These are phyloP conservation scores for Sebastes fasciatus DNA, from an alignment of 2,113 vertebrate species.

Conservation along the genomic window DNA sequence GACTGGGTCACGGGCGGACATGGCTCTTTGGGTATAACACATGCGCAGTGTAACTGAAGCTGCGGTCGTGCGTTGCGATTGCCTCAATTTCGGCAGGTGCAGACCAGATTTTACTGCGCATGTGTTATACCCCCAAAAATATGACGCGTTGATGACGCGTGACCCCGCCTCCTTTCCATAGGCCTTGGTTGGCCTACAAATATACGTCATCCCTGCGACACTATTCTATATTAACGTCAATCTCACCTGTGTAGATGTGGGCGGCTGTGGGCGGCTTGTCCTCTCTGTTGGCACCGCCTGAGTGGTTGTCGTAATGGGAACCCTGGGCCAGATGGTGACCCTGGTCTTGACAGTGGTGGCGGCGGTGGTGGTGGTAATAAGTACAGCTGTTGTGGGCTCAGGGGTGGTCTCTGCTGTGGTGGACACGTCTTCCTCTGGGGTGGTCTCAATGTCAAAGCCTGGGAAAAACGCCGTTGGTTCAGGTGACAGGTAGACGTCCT, in stretches of 20 bases:
- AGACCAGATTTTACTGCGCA: too few relatives aligned
- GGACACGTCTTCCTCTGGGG: slow-evolving; percentile 63
- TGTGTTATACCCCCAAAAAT: too few relatives aligned
- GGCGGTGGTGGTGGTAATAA: slow-evolving; percentile 21
- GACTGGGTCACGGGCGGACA: too few relatives aligned
- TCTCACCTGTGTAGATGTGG: slow-evolving; percentile 78
- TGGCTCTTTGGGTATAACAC: too few relatives aligned
- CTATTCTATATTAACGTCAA: neutral
- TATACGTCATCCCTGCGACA: too few relatives aligned
- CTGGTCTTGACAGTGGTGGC: slow-evolving; percentile 54
- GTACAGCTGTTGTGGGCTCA: slow-evolving; percentile 45
- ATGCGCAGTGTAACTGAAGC: too few relatives aligned
- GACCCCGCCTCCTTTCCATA: too few relatives aligned
- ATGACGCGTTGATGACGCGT: too few relatives aligned
- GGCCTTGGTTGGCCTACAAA: too few relatives aligned
- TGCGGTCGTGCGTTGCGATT: too few relatives aligned
- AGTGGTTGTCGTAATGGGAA: slow-evolving; percentile 72
- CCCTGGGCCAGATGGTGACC: slow-evolving; percentile 71
- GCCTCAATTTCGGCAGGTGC: too few relatives aligned
- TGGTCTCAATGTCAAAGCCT: slow-evolving; percentile 53
- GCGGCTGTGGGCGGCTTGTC: slow-evolving; percentile 62
- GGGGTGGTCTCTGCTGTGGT: slow-evolving; percentile 60
- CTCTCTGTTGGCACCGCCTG: slow-evolving; percentile 65
- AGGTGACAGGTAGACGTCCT: slow-evolving; percentile 79
- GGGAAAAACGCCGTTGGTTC: slow-evolving; percentile 62